Base-by-base conservation (phyloP, 2,797 vertebrate genomes). In the Mormyrops boulengeri region DNA sequence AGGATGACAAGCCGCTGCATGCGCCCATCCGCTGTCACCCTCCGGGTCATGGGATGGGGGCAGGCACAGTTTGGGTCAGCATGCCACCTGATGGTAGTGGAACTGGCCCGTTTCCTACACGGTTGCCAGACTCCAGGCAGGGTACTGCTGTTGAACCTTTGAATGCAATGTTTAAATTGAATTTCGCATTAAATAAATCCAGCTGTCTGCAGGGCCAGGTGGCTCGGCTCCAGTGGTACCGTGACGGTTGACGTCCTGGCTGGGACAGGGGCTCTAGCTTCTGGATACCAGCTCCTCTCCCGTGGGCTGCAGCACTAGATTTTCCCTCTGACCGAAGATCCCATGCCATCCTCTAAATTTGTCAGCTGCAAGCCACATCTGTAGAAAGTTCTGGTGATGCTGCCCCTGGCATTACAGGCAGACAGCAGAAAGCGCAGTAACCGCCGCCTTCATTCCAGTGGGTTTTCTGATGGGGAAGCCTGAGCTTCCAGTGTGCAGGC, bases 341-440 rank as follows among this genome's bases (percentile, higher is more conserved):
- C 26, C 30, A 2, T 49, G 11, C 41, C 17, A 11, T 55, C 19
- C n/a, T 86, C 30, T 84, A 60, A 17, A 84, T 69, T 38, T n/a
- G 44, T 34, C 30, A 12, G n/a, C 77, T 34, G 44, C 85, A 26
- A 0, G 19, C 34, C 26, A 53, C 84, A 44, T 55, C 60, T 60
- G 5, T 55, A 34, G 57, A 87, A 87, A 87, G 44, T 26, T 47
- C 9, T 85, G 22, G 53, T 6, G 12, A 34, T 17, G 77, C 5
- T 3, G 41, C 22, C 55, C 26, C 34, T 0, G n/a, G 89, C 89
- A 0, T 4, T 47, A 86, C 22, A 89, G 57, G 22, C 89, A 91
- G 85, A 93, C 88, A 90, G 90, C 66, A 88, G 30, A 8, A 38
- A 52, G 52, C 26, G 50, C 26, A 47, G 7, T 7, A 73, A 47